These are phyloP conservation scores for Calephelis perditalis DNA, from an alignment of 2,888 invertebrate species.

Conservation along the genomic window DNA sequence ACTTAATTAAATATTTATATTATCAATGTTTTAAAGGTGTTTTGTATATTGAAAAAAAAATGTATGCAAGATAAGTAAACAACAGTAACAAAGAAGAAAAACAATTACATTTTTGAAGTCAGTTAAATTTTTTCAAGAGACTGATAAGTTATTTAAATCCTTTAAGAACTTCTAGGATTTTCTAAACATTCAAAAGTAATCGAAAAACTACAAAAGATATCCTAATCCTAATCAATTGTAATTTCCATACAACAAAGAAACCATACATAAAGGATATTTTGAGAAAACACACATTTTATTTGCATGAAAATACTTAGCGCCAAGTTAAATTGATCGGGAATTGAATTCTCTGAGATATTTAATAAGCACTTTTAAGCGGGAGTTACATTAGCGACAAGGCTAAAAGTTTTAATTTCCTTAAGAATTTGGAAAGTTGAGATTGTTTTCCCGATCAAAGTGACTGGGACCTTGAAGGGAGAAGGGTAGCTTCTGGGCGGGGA, in stretches of 20 bases:
- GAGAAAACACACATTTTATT: constrained; percentile 10
- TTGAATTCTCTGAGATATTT: constrained; percentile 28
- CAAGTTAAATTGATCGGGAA: constrained; percentile 16
- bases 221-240: background rate
- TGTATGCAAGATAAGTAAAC: background rate
- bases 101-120: background rate
- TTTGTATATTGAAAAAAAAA: background rate
- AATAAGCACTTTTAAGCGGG: constrained; percentile 27
- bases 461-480: constrained; percentile 38
- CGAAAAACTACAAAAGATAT: too few relatives aligned
- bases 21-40: too few relatives aligned
- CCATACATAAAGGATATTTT: background rate
- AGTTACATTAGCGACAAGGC: constrained; percentile 28
- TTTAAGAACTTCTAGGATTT: too few relatives aligned
- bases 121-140: too few relatives aligned
- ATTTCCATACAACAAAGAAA: constrained; percentile 1
- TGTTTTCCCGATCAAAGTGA: constrained; percentile 66
- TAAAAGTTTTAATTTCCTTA: constrained; percentile 61
- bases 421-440: constrained; percentile 68
- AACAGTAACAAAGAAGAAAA: background rate
- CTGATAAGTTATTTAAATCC: too few relatives aligned
- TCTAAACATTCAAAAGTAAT: too few relatives aligned
- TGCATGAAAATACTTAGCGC: constrained; percentile 14
- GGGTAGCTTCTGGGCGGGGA: constrained; percentile 41
- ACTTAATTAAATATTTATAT: too few relatives aligned